Evolutionary conservation across 2,113 vertebrate genomes (phyloP).

Genomic region (Labeo rohita): DNA sequence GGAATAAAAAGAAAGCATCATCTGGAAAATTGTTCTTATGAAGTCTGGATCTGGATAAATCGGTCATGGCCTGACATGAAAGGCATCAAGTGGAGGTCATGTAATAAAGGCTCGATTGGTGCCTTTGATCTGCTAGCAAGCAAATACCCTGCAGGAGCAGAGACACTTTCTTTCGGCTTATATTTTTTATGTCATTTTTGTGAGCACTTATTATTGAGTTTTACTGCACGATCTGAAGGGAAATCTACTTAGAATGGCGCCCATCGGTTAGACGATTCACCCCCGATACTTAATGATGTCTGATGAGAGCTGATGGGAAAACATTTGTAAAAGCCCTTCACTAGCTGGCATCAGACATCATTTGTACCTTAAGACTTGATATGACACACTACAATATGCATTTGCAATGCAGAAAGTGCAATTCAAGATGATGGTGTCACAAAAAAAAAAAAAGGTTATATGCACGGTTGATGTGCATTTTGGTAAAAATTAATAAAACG

Average conservation of each 20-base stretch:
- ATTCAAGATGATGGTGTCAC: not conserved
- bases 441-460: too few species aligned
- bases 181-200: constrained; percentile 5
- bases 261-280: constrained; percentile 1
- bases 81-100: constrained; percentile 28
- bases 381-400: not conserved
- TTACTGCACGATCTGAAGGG: not conserved
- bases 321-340: not conserved
- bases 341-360: not conserved
- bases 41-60: constrained; percentile 6
- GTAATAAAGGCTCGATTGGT: constrained; percentile 15
- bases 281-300: constrained; percentile 4
- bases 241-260: constrained; percentile 7
- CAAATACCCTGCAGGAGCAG: constrained; percentile 11
- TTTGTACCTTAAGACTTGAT: not conserved
- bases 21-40: constrained; percentile 12
- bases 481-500: too few species aligned
- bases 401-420: not conserved
- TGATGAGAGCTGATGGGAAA: constrained; percentile 19
- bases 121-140: constrained; percentile 17
- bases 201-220: constrained; percentile 5
- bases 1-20: not conserved
- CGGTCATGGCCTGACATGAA: not conserved
- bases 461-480: too few species aligned
- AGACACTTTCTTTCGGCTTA: not conserved